Evolutionary conservation across 1,140 invertebrate species (phyloP).

Genomic region (Hyphantria cunea): DNA sequence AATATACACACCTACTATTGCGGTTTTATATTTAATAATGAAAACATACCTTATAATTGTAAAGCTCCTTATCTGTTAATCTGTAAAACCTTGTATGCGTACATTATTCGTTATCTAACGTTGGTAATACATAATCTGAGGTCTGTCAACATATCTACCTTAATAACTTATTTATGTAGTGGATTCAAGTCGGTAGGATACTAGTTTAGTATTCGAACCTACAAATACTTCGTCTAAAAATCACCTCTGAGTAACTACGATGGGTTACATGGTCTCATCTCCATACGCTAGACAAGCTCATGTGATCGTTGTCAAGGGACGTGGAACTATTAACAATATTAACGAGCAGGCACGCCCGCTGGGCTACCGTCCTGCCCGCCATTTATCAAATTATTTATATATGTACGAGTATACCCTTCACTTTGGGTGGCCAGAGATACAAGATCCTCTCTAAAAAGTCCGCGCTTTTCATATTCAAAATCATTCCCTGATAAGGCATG

Average conservation of each 20-base stretch:
- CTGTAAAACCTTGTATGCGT: too few relatives aligned
- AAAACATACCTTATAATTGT: too few relatives aligned
- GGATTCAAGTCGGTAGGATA: too few relatives aligned
- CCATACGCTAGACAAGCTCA: constrained; percentile 4
- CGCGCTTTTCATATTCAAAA: constrained; percentile 9
- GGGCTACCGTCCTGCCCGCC: constrained; percentile 44
- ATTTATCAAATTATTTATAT: constrained; percentile 49
- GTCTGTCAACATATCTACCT: too few relatives aligned
- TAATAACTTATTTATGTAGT: too few relatives aligned
- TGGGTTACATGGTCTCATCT: constrained; percentile 3
- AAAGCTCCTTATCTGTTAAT: too few relatives aligned
- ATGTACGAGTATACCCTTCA: constrained; percentile 17
- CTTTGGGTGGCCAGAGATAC: constrained; percentile 15
- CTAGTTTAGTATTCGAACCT: too few relatives aligned
- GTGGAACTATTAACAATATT: constrained; percentile 48
- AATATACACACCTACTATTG: too few relatives aligned
- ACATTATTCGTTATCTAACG: too few relatives aligned
- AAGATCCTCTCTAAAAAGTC: constrained; percentile 22
- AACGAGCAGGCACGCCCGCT: constrained; percentile 50
- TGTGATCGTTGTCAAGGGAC: constrained; percentile 20
- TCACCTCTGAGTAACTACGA: neutral
- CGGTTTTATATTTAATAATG: too few relatives aligned
- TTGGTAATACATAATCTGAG: too few relatives aligned
- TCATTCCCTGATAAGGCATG: constrained; percentile 19
- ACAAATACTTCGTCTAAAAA: too few relatives aligned